These are phyloP conservation scores for Anolis sagrei DNA, from an alignment of 2,113 vertebrate species.

Conservation along the genomic window DNA sequence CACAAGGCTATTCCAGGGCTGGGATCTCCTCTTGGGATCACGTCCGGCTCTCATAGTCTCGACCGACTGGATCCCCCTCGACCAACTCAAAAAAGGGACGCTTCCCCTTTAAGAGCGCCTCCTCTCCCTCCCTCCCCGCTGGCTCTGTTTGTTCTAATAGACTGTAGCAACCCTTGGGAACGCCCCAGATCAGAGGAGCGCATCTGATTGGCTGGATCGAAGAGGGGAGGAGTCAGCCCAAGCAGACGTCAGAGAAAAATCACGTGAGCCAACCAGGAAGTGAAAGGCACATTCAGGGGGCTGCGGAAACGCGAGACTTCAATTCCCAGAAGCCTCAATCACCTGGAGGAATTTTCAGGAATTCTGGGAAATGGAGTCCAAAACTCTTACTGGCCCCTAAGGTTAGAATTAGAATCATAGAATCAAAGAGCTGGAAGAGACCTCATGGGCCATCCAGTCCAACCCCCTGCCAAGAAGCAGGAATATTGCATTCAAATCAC, in stretches of 20 bases:
- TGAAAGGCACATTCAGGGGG: background rate
- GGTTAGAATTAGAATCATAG: no score
- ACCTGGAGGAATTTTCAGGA: no score
- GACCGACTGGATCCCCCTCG: background rate
- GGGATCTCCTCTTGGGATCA: background rate
- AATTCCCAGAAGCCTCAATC: no score
- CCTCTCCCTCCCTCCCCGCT: background rate
- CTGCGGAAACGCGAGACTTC: background rate
- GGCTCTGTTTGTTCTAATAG: no score
- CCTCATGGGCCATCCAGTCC: no score
- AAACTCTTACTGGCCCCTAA: no score
- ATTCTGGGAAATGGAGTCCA: no score
- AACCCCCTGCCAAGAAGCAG: no score
- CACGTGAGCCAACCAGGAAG: background rate
- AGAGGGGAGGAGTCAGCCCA: background rate
- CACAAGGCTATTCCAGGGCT: background rate
- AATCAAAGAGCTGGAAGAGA: no score
- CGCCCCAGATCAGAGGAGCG: background rate
- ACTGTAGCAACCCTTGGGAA: background rate
- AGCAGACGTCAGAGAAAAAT: no score
- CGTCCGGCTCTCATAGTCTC: background rate
- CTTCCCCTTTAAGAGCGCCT: background rate
- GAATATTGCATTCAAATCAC: no score
- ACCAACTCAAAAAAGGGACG: background rate
- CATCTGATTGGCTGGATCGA: background rate